Evolutionary conservation across 2,888 invertebrate species (phyloP), one percentile per base, ranked within the genome.

Genomic region (Trichacis sp.): DNA sequence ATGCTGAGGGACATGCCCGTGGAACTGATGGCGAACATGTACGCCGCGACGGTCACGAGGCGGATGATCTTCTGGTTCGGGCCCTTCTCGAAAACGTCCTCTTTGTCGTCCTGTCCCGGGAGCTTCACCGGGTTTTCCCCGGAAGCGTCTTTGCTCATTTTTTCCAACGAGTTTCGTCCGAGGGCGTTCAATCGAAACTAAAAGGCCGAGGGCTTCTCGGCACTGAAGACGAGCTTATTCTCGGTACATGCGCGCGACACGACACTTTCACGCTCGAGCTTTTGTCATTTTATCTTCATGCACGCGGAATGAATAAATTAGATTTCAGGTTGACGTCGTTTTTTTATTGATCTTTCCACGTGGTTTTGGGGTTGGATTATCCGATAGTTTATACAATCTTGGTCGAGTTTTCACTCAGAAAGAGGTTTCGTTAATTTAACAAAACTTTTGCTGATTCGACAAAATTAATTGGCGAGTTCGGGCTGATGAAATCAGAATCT

Each of bases 1-100:
- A 92, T 88, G 19, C 93, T 93, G 48, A 94, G 87, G 49, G 93
- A 88, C 73, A 94, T 92, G 4, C 93, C 94, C 3, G 92, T 93
- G 85, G 93, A 88, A n/a, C 94, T 94, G 46, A 94, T 94, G n/a
- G 93, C 92, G 68, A 93, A 86, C 71, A 94, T 89, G 84, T 94
- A 94, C 9, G 93, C 93, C 76, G 93, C 82, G 55, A 94, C 94
- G 0, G 93, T 94, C 68, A 94, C 86, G 53, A 94, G 88, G 42
- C 94, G 86, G 47, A 91, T 86, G 73, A 88, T 72, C 30, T 79
- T 82, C 47, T 81, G 83, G 5, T 73, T 53, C 0, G 60, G 69
- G 4, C 73, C 76, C 46, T 71, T 69, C 33, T 83, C 84, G 64
- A 68, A 82, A 2, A 82, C 38, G 2, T 69, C 69, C 1, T 77